Evolutionary conservation across 2,797 vertebrate genomes (phyloP), one percentile per base, ranked within the genome.

Genomic region (Sarcoramphus papa): DNA sequence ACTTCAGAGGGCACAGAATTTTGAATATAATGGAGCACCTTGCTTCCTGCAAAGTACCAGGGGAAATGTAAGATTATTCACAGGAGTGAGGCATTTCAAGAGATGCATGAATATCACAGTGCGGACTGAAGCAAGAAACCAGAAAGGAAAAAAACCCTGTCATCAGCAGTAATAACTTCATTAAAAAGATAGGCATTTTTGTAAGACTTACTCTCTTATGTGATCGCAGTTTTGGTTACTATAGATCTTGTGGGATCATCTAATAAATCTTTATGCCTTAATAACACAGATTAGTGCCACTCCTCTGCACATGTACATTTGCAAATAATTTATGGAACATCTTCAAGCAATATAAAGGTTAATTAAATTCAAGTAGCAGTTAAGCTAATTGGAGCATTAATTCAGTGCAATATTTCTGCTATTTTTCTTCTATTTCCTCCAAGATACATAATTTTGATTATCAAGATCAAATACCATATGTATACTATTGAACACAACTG

Each of bases 311-410:
- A 7, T 37, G 31, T 74, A 63, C 57, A 48, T 91, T 90, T 91
- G 68, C 50, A 88, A 91, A 68, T 85, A 12, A 53, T 80, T 78
- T 90, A 53, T 9, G n/a, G 28, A 94, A 88, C 57, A 23, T 83
- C 68, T 94, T 89, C 53, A 88, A 95, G 64, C 53, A 78, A 59
- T 80, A 60, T 56, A 83, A 85, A 25, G 75, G 72, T 93, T 90
- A 89, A 95, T 82, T 85, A 88, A 64, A 70, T 96, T 85, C 33
- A 92, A 82, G 60, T 50, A 82, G 45, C 51, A 73, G 80, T 90
- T 86, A 90, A 88, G 47, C 18, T 92, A 87, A 95, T 76, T 64
- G 80, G 45, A 89, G 17, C 67, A 92, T 87, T 90, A 88, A 74
- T 79, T 89, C 40, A 70, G 35, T 51, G 56, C 28, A 67, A 16